Evolutionary conservation across 2,888 invertebrate species (phyloP), one percentile per base, ranked within the genome.

Genomic region (Troides helena): DNA sequence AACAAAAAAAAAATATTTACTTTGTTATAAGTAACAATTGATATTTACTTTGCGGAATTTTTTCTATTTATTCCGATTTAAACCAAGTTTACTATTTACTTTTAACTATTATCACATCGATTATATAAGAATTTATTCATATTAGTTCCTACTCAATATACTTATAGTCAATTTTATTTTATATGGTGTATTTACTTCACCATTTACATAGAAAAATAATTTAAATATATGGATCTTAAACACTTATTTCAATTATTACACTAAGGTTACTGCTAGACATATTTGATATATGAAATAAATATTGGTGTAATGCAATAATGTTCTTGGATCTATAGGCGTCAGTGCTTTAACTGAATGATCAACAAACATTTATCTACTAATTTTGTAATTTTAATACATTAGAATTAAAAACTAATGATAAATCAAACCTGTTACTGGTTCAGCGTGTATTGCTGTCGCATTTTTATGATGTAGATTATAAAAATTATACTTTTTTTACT

Each of bases 121-220:
- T 50, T 25, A 3, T 18, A 50, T 43, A 30, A 50, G 58, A 66
- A 70, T 63, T 67, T 66, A 66, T 61, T 65, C 39, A 21, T 23
- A 70, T 65, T 57, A 62, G 69, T 70, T 66, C 69, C 58, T 68
- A 68, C 10, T 53, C 14, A 46, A 67, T 50, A n/a, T 30, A 50
- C 53, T 57, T 62, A 61, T 36, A 50, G 43, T 39, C 4, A 30
- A 59, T 43, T 6, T 61, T 62, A 50, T 36, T 60, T 12, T 67
- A 17, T 58, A n/a, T 10, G 14, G 25, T 25, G n/a, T 57, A 58
- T 23, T 58, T 58, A 46, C 39, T 39, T 65, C 5, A 21, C 17
- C 18, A 12, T 65, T 59, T 21, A 58, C n/a, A 43, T 58, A 25
- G 30, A 36, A 25, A 10, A 46, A 46, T 43, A n/a, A 66, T 25